Percentiles rank a stretch among this genome's conserved stretches.
Conservation (phyloP, 2,113 vertebrate genomes). For the Thalassarche chlororhynchos region DNA sequence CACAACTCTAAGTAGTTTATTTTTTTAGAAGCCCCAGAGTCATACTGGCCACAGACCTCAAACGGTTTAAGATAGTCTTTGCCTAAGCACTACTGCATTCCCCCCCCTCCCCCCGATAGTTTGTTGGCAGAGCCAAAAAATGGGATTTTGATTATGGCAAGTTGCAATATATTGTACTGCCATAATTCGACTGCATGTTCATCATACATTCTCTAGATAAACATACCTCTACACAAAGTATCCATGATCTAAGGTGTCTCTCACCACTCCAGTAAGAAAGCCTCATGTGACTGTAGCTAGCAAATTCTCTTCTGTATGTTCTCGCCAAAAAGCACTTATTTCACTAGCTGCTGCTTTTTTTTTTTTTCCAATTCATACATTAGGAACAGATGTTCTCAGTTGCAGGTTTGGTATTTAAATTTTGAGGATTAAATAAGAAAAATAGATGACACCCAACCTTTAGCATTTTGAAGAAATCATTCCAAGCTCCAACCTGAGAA, state of each 20-base stretch:
- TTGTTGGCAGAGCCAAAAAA: neutral
- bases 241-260: neutral
- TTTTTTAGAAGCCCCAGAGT: neutral
- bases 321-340: neutral
- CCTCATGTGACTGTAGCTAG: neutral
- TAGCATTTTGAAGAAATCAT: neutral
- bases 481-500: conserved; percentile 11
- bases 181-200: neutral
- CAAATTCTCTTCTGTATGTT: neutral
- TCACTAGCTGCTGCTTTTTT: neutral
- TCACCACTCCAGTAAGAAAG: conserved; percentile 9
- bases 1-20: neutral
- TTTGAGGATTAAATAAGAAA: neutral
- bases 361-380: neutral
- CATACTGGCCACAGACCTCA: neutral
- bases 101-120: accelerated
- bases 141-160: neutral
- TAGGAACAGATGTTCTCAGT: neutral
- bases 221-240: neutral
- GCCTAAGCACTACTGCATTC: neutral
- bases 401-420: neutral
- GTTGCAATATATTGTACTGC: neutral
- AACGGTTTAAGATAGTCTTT: neutral
- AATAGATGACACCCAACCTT: neutral
- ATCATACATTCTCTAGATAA: neutral